Evolutionary conservation across 2,113 vertebrate species (phyloP), one percentile per base, ranked within the genome.

Genomic region (Ceratotherium simum): DNA sequence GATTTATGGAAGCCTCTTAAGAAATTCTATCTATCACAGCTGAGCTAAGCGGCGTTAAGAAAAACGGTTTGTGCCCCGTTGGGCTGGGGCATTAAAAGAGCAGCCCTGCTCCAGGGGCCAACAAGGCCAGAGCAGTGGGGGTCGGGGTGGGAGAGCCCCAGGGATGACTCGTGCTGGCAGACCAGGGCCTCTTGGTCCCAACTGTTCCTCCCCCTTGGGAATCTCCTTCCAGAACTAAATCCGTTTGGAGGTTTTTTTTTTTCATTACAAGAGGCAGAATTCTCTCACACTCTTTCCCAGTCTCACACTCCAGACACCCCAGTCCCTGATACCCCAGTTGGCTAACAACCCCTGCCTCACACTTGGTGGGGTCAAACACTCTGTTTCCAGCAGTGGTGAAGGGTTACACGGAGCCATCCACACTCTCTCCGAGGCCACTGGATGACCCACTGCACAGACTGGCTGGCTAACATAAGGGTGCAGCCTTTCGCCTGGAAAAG

Each of bases 171-270:
- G 6, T 1, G 0, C 29, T 20, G 4, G 23, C 14, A 31, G 14
- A 75, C 20, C 39, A 87, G n/a, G 31, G 70, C 54, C 42, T 73
- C 54, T 21, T 14, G 17, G 16, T 70, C 58, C 56, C 20, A 42
- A 7, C 12, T 69, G 8, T 62, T 33, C 36, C 60, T 93, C 56
- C n/a, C 18, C 62, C 58, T 69, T 3, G 4, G 78, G 51, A 90
- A 92, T 67, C 31, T 62, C 72, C n/a, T 96, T 96, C 58, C 31
- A 82, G 48, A 94, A 25, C 39, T 67, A 65, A 92, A 62, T 27
- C 6, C 23, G 39, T 21, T 46, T 33, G 21, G 42, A 84, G 23
- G 92, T 81, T 89, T 62, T 62, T 90, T 84, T 48, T 48, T 48
- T 48, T 91, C 27, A 91, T 29, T 54, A 69, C 67, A 79, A 67